These are phyloP conservation scores for Pandemis cinnamomeana DNA, from an alignment of 2,888 invertebrate species.

Conservation along the genomic window DNA sequence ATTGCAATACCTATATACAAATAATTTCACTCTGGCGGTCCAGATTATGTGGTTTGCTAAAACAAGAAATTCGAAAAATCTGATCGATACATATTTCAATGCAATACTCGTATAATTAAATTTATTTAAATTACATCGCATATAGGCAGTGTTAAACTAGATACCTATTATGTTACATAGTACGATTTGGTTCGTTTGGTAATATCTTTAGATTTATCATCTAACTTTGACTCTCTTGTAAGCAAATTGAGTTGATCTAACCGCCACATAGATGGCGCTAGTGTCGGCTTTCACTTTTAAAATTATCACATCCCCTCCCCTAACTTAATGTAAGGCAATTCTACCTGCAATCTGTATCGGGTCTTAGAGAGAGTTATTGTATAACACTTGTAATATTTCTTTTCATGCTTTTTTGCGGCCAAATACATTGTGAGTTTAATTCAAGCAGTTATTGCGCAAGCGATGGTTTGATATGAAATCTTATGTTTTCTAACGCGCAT, in stretches of 20 bases:
- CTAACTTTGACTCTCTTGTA: neutral
- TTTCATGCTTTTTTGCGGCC: slow-evolving; percentile 27
- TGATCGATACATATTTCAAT: too few species aligned
- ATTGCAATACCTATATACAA: too few species aligned
- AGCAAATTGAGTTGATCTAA: slow-evolving; percentile 15
- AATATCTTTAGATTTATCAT: slow-evolving; percentile 18
- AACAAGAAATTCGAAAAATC: too few species aligned
- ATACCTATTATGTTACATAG: too few species aligned
- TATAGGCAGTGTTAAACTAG: too few species aligned
- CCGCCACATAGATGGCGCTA: slow-evolving; percentile 43
- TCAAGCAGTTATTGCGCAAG: slow-evolving; percentile 20
- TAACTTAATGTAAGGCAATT: slow-evolving; percentile 3
- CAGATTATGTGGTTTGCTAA: too few species aligned
- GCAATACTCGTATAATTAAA: too few species aligned
- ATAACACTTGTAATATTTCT: slow-evolving; percentile 17
- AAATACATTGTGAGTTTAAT: slow-evolving; percentile 8
- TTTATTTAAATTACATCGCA: too few species aligned
- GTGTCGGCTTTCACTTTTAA: slow-evolving; percentile 45
- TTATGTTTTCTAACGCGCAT: slow-evolving; percentile 21
- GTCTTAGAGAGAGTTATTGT: slow-evolving; percentile 31
- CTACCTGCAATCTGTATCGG: slow-evolving; percentile 23
- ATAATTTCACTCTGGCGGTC: too few species aligned
- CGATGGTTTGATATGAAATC: slow-evolving; percentile 8
- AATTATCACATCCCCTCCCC: slow-evolving; percentile 32
- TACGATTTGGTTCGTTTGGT: too few species aligned